A percentile compares a stretch with the other conserved stretches of the same genome.
Evolutionary conservation across 2,113 vertebrate genomes (phyloP).

Genomic region (Machaerirhynchus nigripectus): DNA sequence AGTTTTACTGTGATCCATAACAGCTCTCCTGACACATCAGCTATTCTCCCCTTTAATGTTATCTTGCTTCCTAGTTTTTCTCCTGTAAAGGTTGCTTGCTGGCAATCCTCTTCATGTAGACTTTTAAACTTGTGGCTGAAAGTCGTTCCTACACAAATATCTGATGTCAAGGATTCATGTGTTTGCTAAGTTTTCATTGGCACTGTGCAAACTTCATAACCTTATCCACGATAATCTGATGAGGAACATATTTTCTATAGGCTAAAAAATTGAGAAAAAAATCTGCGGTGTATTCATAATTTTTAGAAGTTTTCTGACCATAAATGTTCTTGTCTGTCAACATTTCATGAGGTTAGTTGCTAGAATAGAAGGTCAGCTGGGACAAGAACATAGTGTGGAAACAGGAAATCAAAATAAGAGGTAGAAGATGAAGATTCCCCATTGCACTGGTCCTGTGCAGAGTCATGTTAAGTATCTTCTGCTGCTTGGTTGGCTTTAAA

Average conservation of each 20-base stretch:
- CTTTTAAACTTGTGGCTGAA: background rate
- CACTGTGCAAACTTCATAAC: background rate
- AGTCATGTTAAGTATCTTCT: background rate
- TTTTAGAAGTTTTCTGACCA: background rate
- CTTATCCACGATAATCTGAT: background rate
- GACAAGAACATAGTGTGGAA: background rate
- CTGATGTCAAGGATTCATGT: background rate
- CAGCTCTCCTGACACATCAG: background rate
- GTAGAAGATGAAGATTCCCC: background rate
- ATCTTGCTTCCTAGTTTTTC: background rate
- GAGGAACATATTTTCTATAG: background rate
- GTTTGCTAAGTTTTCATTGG: background rate
- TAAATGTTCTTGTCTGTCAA: background rate
- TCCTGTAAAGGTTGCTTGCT: background rate
- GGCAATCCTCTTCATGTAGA: background rate
- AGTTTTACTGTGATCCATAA: background rate
- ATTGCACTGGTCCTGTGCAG: background rate
- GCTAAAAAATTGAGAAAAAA: background rate
- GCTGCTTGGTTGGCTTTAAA: background rate
- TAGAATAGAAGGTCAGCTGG: background rate
- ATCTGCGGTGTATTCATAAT: background rate
- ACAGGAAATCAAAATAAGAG: background rate
- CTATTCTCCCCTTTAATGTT: background rate
- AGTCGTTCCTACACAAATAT: background rate
- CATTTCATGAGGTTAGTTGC: background rate